Conservation (phyloP, 1,140 invertebrate genomes). For the Philotrypesis tridentata region DNA sequence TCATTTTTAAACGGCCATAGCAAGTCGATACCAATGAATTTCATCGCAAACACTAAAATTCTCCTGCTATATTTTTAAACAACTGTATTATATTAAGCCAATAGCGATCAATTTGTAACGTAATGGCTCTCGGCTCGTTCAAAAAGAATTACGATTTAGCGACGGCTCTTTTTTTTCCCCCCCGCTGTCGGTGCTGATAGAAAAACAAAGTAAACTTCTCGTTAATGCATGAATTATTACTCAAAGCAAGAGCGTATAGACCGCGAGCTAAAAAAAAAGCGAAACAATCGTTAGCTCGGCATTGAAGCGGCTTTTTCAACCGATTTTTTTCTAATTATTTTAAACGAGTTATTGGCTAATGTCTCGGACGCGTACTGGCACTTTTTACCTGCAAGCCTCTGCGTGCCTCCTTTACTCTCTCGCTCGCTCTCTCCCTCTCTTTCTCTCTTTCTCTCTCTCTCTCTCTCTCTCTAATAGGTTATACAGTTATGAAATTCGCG, state of each 20-base stretch:
- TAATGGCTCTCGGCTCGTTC: neutral
- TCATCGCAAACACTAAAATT: neutral
- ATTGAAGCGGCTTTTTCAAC: neutral
- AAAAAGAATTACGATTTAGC: neutral
- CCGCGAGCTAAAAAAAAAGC: too few species aligned
- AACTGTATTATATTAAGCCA: neutral
- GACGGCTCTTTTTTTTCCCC: neutral
- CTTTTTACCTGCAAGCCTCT: neutral
- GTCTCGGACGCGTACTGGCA: neutral
- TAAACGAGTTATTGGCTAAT: slow-evolving; percentile 3
- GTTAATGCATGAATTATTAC: neutral
- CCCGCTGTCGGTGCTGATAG: too few species aligned
- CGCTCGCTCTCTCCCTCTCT: neutral
- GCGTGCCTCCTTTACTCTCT: neutral
- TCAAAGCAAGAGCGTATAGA: neutral
- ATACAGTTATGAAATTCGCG: slow-evolving; percentile 26
- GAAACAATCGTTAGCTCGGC: neutral
- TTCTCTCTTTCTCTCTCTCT: neutral
- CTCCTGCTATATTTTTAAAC: neutral
- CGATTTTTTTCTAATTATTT: neutral
- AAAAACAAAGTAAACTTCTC: neutral
- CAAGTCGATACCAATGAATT: too few species aligned
- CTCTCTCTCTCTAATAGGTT: neutral
- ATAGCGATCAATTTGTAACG: neutral
- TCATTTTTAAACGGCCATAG: too few species aligned